Evolutionary conservation across 2,888 invertebrate genomes (phyloP).

Genomic region (Stomorhina lunata): DNA sequence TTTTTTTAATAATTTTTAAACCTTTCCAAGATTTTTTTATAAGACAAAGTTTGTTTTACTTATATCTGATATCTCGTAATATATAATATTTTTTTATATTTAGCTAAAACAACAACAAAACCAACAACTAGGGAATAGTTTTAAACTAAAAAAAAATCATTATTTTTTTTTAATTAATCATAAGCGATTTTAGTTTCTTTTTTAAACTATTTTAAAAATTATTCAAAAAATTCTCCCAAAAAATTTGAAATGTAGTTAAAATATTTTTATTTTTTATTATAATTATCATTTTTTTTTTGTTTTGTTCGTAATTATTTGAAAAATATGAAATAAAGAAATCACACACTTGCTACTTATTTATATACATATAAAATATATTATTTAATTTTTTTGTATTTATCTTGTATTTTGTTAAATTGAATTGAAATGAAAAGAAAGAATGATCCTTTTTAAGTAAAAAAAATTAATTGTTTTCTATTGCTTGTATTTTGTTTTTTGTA

Average conservation of each 20-base stretch:
- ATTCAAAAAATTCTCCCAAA: conserved; percentile 34
- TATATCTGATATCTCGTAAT: conserved; percentile 26
- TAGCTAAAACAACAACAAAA: conserved; percentile 52
- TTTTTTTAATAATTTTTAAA: background rate
- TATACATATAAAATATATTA: background rate
- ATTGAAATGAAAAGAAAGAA: conserved; percentile 38
- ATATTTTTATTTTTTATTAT: conserved; percentile 47
- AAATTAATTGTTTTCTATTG: conserved; percentile 65
- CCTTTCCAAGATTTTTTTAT: background rate
- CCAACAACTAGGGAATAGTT: conserved; percentile 60
- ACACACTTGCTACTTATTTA: conserved; percentile 64
- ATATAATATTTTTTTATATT: conserved; percentile 42
- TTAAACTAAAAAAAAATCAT: conserved; percentile 40
- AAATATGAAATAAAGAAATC: conserved; percentile 20
- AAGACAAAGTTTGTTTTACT: conserved; percentile 40
- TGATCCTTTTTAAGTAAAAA: conserved; percentile 53
- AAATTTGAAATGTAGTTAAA: conserved; percentile 55
- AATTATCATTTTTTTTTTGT: conserved; percentile 49
- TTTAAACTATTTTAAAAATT: conserved; percentile 19
- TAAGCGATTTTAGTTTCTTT: conserved; percentile 21
- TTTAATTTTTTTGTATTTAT: conserved; percentile 43
- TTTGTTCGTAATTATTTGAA: conserved; percentile 51
- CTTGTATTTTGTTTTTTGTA: conserved; percentile 65
- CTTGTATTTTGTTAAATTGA: conserved; percentile 62
- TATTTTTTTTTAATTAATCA: conserved; percentile 36